phyloP scores from a whole-genome alignment of 1,140 invertebrate genomes.

The Tetramorium parvispinum region DNA sequence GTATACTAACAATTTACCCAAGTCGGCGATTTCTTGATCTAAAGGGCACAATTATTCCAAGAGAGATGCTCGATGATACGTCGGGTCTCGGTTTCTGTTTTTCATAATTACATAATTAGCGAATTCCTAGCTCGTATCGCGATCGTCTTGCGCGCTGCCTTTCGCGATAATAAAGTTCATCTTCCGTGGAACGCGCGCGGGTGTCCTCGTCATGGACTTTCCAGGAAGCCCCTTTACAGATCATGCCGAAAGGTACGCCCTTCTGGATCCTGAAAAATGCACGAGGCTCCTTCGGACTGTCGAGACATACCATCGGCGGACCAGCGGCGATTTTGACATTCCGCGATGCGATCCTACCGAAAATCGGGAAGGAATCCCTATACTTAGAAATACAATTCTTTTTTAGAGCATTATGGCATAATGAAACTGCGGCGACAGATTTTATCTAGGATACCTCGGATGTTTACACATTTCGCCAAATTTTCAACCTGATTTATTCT shows the following conservation, averaged over 20 bases:
- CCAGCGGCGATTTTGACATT: slow-evolving; percentile 52
- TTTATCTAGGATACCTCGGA: background rate
- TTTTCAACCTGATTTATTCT: background rate
- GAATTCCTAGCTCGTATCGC: slow-evolving; percentile 26
- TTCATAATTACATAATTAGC: slow-evolving; percentile 50
- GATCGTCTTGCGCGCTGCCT: slow-evolving; percentile 37
- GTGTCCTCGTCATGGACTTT: slow-evolving; percentile 67
- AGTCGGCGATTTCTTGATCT: background rate
- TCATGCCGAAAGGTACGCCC: slow-evolving; percentile 69
- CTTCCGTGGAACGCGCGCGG: slow-evolving; percentile 61
- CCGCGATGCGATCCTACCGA: slow-evolving; percentile 46
- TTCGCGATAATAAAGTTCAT: slow-evolving; percentile 56
- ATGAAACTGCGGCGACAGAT: background rate
- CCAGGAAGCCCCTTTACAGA: slow-evolving; percentile 76
- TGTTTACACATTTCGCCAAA: background rate
- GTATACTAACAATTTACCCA: background rate
- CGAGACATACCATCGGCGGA: slow-evolving; percentile 61
- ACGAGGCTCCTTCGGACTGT: slow-evolving; percentile 49
- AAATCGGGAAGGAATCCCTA: slow-evolving; percentile 18
- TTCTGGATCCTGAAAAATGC: slow-evolving; percentile 68
- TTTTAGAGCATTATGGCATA: background rate
- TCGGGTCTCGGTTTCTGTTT: slow-evolving; percentile 12
- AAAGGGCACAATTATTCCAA: background rate
- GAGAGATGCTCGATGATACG: background rate
- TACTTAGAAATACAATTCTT: background rate